Base-by-base conservation (phyloP, 1,140 invertebrate genomes). In the Heterodera schachtii region DNA sequence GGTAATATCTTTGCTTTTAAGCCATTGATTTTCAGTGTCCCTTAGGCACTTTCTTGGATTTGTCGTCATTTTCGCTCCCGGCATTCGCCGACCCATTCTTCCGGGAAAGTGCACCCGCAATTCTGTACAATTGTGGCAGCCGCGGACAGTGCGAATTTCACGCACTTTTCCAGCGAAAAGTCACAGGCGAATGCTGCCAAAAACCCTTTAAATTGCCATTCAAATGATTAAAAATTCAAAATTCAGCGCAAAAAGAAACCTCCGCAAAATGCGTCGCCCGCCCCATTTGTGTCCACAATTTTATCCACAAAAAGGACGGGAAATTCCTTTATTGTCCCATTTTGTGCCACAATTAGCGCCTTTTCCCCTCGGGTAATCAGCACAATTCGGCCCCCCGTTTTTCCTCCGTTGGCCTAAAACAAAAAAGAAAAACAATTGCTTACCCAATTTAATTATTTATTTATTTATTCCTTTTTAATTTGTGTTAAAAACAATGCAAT, bases 261-360 rank as follows among this genome's bases (percentile, higher is more conserved):
- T 88, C 97, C 97, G 84, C 95, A 94, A 92, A 99, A 99, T 16
- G 97, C 96, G 93, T 99, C 97, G 46, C 97, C 97, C 86, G 97
- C 97, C 69, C 96, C 97, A 92, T 99, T 99, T 1, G 97, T 98
- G 90, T 99, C 97, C 4, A 98, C 93, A 76, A 99, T 93, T 89
- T 96, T 84, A 75, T 95, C 93, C 76, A 92, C 86, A 7, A 93
- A 90, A 21, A 98, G 88, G 75, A 90, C 90, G 0, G 94, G 93
- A 89, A 93, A 95, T 88, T 95, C 93, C 43, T 90, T 92, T 0
- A 96, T 91, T 84, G 91, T 91, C 5, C 73, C 91, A 47, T 87
- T 91, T 88, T 94, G 91, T 0, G 93, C 94, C 21, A 98, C 91
- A 79, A 99, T 92, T 16, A 97, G 94, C 1, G 95, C 93, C 75